Percentiles rank a stretch among this genome's conserved stretches.
These are phyloP conservation scores for Pharmacophagus antenor DNA, from an alignment of 2,888 invertebrate genomes.

Conservation along the genomic window DNA sequence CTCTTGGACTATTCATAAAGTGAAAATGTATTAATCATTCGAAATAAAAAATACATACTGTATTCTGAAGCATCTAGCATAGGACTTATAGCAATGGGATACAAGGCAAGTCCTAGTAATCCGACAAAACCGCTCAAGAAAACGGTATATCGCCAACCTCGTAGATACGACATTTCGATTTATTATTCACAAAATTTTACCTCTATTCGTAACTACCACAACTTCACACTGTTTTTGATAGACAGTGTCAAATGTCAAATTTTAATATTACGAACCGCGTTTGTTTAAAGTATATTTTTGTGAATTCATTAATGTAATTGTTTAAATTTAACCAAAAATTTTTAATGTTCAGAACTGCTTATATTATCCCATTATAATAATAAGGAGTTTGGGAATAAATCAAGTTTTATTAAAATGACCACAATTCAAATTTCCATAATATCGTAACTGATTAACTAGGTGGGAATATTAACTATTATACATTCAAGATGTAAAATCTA, in stretches of 20 bases:
- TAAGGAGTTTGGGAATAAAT: too few relatives aligned
- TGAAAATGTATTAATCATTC: too few relatives aligned
- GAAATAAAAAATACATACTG: slow-evolving; percentile 82
- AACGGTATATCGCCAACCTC: slow-evolving; percentile 75
- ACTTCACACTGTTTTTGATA: neutral
- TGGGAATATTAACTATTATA: too few relatives aligned
- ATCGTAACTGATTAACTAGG: too few relatives aligned
- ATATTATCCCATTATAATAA: too few relatives aligned
- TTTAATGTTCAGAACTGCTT: too few relatives aligned
- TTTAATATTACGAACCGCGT: neutral
- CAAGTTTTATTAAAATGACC: too few relatives aligned
- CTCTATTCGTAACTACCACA: neutral
- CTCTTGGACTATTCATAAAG: neutral
- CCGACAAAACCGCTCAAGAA: slow-evolving; percentile 80
- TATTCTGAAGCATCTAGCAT: slow-evolving; percentile 83
- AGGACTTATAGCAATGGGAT: slow-evolving; percentile 83
- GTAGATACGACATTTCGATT: slow-evolving; percentile 31
- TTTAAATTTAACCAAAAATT: too few relatives aligned
- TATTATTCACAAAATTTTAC: neutral
- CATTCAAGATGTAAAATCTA: too few relatives aligned
- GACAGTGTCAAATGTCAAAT: neutral
- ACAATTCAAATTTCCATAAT: too few relatives aligned
- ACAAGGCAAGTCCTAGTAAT: slow-evolving; percentile 75
- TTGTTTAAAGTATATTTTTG: too few relatives aligned
- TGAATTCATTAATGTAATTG: too few relatives aligned